phyloP scores from a whole-genome alignment of 2,888 invertebrate species.

The Ophion slaviceki region DNA sequence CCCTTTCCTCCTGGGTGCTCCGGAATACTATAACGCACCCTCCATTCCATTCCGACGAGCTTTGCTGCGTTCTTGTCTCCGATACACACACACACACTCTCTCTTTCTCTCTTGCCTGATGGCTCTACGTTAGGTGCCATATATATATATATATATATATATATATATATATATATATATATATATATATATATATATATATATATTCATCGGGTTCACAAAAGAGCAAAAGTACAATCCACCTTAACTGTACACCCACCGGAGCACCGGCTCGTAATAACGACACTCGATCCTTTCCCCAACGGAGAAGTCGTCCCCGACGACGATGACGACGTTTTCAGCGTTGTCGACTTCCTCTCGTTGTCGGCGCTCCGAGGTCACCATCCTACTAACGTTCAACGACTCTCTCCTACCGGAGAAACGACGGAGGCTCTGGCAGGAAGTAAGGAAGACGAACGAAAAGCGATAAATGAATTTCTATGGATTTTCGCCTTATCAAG shows the following conservation, averaged over 20 bases:
- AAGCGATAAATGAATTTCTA: conserved; percentile 15
- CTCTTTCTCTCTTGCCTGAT: conserved; percentile 35
- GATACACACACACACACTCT: conserved; percentile 23
- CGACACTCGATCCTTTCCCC: conserved; percentile 45
- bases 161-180: no score
- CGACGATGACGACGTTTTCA: conserved; percentile 2
- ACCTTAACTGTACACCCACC: conserved; percentile 24
- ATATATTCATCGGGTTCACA: conserved; percentile 5
- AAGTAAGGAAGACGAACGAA: conserved; percentile 8
- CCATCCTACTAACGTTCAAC: conserved; percentile 30
- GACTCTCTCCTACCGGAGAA: conserved; percentile 33
- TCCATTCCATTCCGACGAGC: conserved; percentile 29
- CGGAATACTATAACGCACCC: conserved; percentile 37
- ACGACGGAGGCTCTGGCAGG: conserved; percentile 5
- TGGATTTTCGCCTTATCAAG: no score
- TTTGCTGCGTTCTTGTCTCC: background rate
- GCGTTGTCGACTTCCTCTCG: conserved; percentile 17
- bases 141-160: no score
- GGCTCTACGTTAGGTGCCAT: conserved; percentile 39
- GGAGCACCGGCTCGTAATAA: conserved; percentile 55
- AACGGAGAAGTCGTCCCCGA: conserved; percentile 32
- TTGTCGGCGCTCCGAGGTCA: conserved; percentile 24
- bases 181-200: no score
- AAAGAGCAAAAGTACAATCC: conserved; percentile 53
- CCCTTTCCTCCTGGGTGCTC: conserved; percentile 54